phyloP scores from a whole-genome alignment of 2,797 vertebrate species.

The Labeo calbasu region DNA sequence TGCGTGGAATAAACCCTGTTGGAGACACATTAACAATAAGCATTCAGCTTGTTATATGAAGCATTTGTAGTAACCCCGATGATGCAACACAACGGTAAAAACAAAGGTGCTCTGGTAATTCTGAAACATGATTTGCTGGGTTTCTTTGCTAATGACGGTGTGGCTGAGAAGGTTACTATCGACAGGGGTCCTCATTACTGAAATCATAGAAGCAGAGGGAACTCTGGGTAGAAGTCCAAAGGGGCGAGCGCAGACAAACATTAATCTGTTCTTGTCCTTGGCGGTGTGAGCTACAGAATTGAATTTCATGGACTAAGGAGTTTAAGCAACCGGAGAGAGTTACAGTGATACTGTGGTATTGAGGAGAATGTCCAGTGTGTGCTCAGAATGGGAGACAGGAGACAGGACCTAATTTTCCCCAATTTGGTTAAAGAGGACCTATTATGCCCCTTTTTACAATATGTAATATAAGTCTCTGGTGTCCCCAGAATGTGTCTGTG shows the following conservation, averaged over 20 bases:
- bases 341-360: slow-evolving; percentile 26
- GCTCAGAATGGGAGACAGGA: slow-evolving; percentile 3
- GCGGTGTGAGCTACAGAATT: slow-evolving; percentile 41
- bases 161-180: slow-evolving; percentile 30
- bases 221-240: slow-evolving; percentile 24
- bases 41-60: background rate
- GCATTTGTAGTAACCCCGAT: slow-evolving; percentile 16
- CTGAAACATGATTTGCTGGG: background rate
- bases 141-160: slow-evolving; percentile 27
- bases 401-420: no score
- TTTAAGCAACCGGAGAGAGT: slow-evolving; percentile 42
- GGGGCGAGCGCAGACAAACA: slow-evolving; percentile 35
- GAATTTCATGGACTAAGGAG: slow-evolving; percentile 53
- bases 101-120: slow-evolving; percentile 12
- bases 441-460: no score
- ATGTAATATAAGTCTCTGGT: no score
- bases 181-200: slow-evolving; percentile 47
- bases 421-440: background rate
- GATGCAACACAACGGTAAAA: background rate
- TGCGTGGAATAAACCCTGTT: slow-evolving; percentile 12
- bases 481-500: no score
- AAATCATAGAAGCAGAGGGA: slow-evolving; percentile 27
- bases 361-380: slow-evolving; percentile 19
- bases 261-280: slow-evolving; percentile 55
- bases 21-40: background rate